phyloP scores from a whole-genome alignment of 2,113 vertebrate species.

The Zootoca vivipara region DNA sequence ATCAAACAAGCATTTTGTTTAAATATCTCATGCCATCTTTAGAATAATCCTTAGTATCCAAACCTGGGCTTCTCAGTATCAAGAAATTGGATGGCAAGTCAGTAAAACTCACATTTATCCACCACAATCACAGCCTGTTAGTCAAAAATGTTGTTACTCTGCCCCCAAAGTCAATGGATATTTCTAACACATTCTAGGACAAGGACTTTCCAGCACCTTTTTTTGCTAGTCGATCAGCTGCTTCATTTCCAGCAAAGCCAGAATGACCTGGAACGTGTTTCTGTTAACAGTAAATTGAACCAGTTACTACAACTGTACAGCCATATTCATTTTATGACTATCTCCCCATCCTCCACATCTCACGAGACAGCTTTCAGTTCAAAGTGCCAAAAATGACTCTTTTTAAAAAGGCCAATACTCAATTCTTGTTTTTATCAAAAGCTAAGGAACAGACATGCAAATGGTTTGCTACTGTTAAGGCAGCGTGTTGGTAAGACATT shows the following conservation, averaged over 20 bases:
- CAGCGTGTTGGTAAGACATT: not conserved
- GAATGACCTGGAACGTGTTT: constrained; percentile 92
- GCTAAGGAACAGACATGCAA: not conserved
- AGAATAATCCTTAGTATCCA: not conserved
- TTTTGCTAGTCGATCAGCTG: constrained; percentile 90
- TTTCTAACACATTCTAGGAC: constrained; percentile 14
- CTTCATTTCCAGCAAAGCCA: constrained; percentile 91
- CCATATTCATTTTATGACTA: not conserved
- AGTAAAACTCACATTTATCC: not conserved
- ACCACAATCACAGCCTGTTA: not conserved
- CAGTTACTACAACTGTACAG: not conserved
- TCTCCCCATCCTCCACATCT: not conserved
- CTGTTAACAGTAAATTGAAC: constrained; percentile 67
- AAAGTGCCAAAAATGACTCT: not conserved
- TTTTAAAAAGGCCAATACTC: not conserved
- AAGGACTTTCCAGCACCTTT: constrained; percentile 81
- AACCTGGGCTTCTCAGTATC: not conserved
- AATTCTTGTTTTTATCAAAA: not conserved
- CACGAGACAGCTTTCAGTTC: not conserved
- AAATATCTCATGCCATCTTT: not conserved
- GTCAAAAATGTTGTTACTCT: not conserved
- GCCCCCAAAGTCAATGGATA: not conserved
- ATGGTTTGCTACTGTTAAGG: not conserved
- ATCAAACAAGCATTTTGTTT: not conserved
- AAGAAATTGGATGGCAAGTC: not conserved